Conservation (phyloP, 2,797 vertebrate species). For the Arctocebus calabarensis region DNA sequence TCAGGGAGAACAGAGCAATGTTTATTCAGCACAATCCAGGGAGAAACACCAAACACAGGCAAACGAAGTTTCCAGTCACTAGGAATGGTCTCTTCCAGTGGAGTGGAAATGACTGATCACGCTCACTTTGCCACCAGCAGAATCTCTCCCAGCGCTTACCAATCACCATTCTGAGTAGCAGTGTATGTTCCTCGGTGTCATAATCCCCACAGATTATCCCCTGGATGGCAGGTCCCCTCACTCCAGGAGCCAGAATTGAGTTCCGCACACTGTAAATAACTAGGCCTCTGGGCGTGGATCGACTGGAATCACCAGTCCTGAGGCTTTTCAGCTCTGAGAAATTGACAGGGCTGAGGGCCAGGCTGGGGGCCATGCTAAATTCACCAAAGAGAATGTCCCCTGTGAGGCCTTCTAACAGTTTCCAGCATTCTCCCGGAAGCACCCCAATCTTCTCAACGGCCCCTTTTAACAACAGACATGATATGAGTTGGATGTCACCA, state of each 20-base stretch:
- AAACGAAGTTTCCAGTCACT: not conserved
- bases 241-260: not conserved
- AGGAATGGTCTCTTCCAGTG: not conserved
- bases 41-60: not conserved
- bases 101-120: not conserved
- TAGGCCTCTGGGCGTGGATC: not conserved
- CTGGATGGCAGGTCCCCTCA: not conserved
- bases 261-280: not conserved
- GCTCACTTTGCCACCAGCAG: not conserved
- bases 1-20: not conserved
- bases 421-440: not conserved
- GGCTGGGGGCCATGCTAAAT: not conserved
- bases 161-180: not conserved
- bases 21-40: not conserved
- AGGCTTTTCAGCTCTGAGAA: constrained; percentile 4
- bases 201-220: not conserved
- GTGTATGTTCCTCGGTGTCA: not conserved
- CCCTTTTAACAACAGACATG: not conserved
- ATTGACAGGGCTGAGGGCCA: not conserved
- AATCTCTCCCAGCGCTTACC: not conserved
- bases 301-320: not conserved
- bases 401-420: not conserved
- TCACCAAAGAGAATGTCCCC: not conserved
- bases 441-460: not conserved
- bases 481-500: not conserved